Base-by-base conservation (phyloP, 1,140 invertebrate genomes). In the Gonioctena quinquepunctata region DNA sequence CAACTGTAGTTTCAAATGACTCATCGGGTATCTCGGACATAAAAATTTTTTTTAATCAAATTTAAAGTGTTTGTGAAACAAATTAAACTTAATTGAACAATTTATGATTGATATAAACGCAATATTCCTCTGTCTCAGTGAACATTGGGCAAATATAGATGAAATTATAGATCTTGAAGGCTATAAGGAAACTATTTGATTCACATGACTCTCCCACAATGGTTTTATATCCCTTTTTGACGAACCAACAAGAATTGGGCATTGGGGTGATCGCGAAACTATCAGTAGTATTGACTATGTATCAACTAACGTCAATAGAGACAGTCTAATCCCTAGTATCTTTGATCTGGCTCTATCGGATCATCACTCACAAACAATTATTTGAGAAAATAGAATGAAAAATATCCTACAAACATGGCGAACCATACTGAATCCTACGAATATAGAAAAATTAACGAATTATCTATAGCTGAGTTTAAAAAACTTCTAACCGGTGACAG, bases 121-220 rank as follows among this genome's bases (percentile, higher is more conserved):
- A 54, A 54, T 1, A 21, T 54, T 54, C 6, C 2, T 54, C n/a
- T 54, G 50, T 54, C 1, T 54, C 5, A 21, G 18, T 54, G 50
- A 54, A 54, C 50, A 54, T 54, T 54, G 18, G 50, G 50, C 50
- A 54, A 54, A 54, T 54, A 54, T 3, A 54, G 50, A 54, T 54
- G 13, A 54, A 42, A 13, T 42, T n/a, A 42, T 42, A 13, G 28
- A 42, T 8, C 8, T 42, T 8, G 28, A 42, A 42, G 28, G 11
- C 28, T 42, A 42, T 42, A 42, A 42, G 28, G 28, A 42, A 8
- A 42, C n/a, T n/a, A 0, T 2, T 33, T 11, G 28, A 2, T 13
- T 11, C 3, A 8, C 8, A 13, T 13, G 28, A 7, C 28, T 8
- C 28, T 42, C 28, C 11, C 11, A 42, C 11, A 42, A 42, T n/a